Evolutionary conservation across 2,113 vertebrate species (phyloP).

Genomic region (Egretta garzetta): DNA sequence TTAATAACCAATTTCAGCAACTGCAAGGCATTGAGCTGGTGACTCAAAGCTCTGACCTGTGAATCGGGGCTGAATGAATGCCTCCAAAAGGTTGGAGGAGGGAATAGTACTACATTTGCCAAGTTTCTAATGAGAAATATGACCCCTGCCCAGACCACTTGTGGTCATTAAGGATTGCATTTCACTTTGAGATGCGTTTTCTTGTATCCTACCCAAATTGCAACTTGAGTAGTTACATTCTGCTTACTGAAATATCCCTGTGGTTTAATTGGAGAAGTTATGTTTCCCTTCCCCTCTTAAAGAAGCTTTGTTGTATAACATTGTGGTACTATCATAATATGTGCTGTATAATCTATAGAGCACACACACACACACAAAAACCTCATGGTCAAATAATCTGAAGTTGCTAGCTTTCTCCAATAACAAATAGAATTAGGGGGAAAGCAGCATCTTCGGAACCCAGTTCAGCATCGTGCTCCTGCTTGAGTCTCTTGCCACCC

Average conservation of each 20-base stretch:
- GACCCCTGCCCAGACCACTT: constrained; percentile 45
- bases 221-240: constrained; percentile 51
- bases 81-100: constrained; percentile 13
- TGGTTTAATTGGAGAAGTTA: constrained; percentile 21
- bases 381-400: too few species aligned
- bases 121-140: constrained; percentile 58
- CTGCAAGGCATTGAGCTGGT: background rate
- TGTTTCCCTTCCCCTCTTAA: constrained; percentile 17
- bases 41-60: constrained; percentile 41
- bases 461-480: background rate
- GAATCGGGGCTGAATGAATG: constrained; percentile 6
- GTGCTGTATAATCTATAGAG: background rate
- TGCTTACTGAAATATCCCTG: constrained; percentile 33
- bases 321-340: background rate
- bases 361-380: too few species aligned
- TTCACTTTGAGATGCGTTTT: constrained; percentile 47
- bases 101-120: constrained; percentile 13
- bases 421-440: background rate
- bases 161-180: constrained; percentile 32
- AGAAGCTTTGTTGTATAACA: background rate
- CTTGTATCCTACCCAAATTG: constrained; percentile 49
- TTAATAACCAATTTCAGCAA: constrained; percentile 32
- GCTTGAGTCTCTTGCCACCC: background rate
- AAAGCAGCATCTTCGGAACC: background rate
- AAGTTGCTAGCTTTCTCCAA: background rate